Evolutionary conservation across 2,113 vertebrate genomes (phyloP).

Genomic region (Antechinus flavipes): DNA sequence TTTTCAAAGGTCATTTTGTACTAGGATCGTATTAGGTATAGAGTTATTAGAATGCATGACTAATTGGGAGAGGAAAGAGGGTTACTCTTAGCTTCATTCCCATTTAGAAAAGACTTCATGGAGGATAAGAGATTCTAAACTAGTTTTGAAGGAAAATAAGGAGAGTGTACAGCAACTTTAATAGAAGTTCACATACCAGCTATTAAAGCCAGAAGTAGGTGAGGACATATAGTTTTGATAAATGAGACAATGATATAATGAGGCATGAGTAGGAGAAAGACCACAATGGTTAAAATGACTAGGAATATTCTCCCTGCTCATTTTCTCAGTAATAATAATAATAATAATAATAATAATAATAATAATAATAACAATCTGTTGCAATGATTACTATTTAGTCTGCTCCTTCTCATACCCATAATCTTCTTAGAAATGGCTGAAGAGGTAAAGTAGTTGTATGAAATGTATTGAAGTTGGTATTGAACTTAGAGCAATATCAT

Average conservation of each 20-base stretch:
- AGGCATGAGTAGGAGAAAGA: not conserved
- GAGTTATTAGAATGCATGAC: not conserved
- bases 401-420: not conserved
- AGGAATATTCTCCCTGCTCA: not conserved
- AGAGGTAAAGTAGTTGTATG: not conserved
- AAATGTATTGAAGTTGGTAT: not conserved
- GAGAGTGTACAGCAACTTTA: not conserved
- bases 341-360: not conserved
- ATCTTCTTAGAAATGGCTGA: not conserved
- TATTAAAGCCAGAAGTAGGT: not conserved
- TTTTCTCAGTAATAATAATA: not conserved
- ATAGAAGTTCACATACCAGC: not conserved
- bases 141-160: not conserved
- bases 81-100: not conserved
- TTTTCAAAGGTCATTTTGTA: not conserved
- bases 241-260: not conserved
- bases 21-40: not conserved
- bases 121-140: not conserved
- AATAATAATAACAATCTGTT: not conserved
- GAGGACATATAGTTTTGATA: not conserved
- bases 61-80: not conserved
- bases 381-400: not conserved
- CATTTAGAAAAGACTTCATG: not conserved
- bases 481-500: not conserved
- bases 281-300: not conserved